phyloP scores from a whole-genome alignment of 1,140 invertebrate species.

The Lepidostoma basale region DNA sequence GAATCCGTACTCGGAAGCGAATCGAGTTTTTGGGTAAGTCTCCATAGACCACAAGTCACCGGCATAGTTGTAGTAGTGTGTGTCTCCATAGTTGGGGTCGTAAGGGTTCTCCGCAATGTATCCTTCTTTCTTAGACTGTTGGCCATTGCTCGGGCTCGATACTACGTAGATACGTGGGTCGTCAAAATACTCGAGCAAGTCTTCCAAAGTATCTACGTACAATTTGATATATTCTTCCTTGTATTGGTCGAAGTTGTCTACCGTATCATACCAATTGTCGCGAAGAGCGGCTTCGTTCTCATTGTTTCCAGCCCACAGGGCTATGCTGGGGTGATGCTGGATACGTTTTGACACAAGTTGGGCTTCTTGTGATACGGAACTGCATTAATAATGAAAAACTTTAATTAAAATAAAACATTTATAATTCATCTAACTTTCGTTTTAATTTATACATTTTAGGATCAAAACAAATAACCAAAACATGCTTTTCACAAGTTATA shows the following conservation, averaged over 20 bases:
- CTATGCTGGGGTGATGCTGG: slow-evolving; percentile 87
- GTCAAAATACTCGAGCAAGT: slow-evolving; percentile 69
- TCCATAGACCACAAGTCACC: slow-evolving; percentile 79
- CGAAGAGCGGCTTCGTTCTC: slow-evolving; percentile 93
- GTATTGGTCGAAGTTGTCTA: slow-evolving; percentile 64
- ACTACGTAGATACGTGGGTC: slow-evolving; percentile 71
- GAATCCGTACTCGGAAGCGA: slow-evolving; percentile 95
- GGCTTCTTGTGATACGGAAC: slow-evolving; percentile 79
- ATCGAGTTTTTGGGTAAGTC: slow-evolving; percentile 80
- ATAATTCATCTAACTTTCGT: neutral
- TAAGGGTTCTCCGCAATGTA: slow-evolving; percentile 81
- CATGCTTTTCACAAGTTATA: neutral
- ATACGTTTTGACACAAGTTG: slow-evolving; percentile 83
- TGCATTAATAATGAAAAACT: no score
- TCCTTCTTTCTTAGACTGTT: slow-evolving; percentile 74
- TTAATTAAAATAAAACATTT: slow-evolving; percentile 15
- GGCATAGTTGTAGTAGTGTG: slow-evolving; percentile 92
- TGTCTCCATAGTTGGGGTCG: slow-evolving; percentile 84
- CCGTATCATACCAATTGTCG: slow-evolving; percentile 83
- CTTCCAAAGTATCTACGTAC: slow-evolving; percentile 81
- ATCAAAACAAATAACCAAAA: neutral
- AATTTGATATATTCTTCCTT: slow-evolving; percentile 85
- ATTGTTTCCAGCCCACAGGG: slow-evolving; percentile 94
- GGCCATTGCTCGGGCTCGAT: slow-evolving; percentile 94
- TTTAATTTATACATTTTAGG: neutral